Conservation (phyloP, 2,888 invertebrate species). For the Thalpophila matura region DNA sequence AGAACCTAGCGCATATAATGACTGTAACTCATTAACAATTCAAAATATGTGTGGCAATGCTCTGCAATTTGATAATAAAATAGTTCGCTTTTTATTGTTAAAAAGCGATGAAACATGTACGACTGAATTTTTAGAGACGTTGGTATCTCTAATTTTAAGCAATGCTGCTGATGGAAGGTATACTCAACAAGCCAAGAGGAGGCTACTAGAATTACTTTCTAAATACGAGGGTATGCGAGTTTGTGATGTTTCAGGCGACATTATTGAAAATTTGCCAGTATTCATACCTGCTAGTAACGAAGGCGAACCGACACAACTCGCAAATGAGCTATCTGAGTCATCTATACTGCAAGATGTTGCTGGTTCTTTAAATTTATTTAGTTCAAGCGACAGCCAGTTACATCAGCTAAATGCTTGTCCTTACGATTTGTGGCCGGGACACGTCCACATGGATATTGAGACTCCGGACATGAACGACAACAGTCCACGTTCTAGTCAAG, state of each 20-base stretch:
- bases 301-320: conserved; percentile 70
- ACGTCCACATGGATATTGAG: conserved; percentile 82
- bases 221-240: conserved; percentile 86
- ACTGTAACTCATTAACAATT: conserved; percentile 66
- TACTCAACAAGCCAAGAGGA: conserved; percentile 77
- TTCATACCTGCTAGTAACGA: conserved; percentile 72
- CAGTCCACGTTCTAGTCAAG: conserved; percentile 79
- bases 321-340: conserved; percentile 78
- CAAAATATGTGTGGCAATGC: conserved; percentile 72
- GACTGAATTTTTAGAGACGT: conserved; percentile 85
- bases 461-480: conserved; percentile 75
- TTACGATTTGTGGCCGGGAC: conserved; percentile 84
- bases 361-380: conserved; percentile 82
- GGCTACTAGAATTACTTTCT: conserved; percentile 80
- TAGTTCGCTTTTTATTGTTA: conserved; percentile 88
- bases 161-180: conserved; percentile 77
- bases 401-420: conserved; percentile 83
- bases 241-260: conserved; percentile 83
- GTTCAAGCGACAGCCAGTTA: conserved; percentile 81
- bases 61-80: conserved; percentile 85
- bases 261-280: conserved; percentile 81
- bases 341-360: conserved; percentile 86
- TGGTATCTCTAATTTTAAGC: conserved; percentile 87
- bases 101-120: conserved; percentile 90
- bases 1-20: conserved; percentile 72